Conservation (phyloP, 1,140 invertebrate species). For the Drosophila hydei region DNA sequence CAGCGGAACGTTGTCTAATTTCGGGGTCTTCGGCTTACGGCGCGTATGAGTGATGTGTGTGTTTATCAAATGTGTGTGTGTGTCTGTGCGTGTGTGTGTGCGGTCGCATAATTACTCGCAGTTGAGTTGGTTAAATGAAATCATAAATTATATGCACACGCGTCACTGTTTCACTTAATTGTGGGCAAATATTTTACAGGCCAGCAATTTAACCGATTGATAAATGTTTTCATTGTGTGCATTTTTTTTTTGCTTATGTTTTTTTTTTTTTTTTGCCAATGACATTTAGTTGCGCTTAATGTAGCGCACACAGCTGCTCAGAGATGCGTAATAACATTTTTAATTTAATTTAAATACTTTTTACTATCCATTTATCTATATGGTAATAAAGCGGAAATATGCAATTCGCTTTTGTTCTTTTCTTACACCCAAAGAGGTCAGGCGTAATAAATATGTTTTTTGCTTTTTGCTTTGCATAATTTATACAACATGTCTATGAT, state of each 20-base stretch:
- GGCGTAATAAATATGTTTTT: too few species aligned
- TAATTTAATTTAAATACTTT: slow-evolving; percentile 6
- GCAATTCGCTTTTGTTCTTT: too few species aligned
- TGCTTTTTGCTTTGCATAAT: too few species aligned
- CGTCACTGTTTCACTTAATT: slow-evolving; percentile 64
- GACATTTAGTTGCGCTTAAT: slow-evolving; percentile 1
- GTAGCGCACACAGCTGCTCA: not conserved
- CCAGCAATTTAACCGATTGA: slow-evolving; percentile 54
- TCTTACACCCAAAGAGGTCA: too few species aligned
- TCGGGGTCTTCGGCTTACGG: slow-evolving; percentile 19
- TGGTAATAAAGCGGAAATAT: not conserved
- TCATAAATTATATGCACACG: slow-evolving; percentile 72
- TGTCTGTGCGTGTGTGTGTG: slow-evolving; percentile 27
- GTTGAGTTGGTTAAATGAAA: slow-evolving; percentile 77
- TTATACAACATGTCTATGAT: too few species aligned
- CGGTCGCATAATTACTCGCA: slow-evolving; percentile 70
- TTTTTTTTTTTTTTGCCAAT: not conserved
- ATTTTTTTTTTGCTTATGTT: slow-evolving; percentile 7
- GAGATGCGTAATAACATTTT: slow-evolving; percentile 3
- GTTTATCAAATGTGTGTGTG: slow-evolving; percentile 23
- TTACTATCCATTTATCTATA: not conserved
- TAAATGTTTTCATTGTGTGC: slow-evolving; percentile 35
- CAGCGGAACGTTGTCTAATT: slow-evolving; percentile 48
- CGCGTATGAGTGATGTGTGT: slow-evolving; percentile 55
- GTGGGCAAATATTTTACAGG: slow-evolving; percentile 69